Percentiles rank a stretch among this genome's conserved stretches.
These are phyloP conservation scores for Notodonta dromedarius DNA, from an alignment of 2,888 invertebrate genomes.

Conservation along the genomic window DNA sequence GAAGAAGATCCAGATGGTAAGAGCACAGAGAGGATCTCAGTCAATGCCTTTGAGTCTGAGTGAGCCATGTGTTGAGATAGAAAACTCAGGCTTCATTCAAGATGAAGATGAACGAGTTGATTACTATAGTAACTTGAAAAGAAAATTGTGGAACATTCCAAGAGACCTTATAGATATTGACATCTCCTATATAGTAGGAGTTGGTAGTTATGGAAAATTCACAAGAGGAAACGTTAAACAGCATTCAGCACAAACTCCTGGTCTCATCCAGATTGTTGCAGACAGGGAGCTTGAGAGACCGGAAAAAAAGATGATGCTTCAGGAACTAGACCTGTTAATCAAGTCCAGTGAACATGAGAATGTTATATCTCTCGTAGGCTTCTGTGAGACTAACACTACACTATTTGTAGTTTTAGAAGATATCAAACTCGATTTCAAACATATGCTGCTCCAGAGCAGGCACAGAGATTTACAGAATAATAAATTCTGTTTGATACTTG, in stretches of 20 bases:
- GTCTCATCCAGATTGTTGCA: slow-evolving; percentile 87
- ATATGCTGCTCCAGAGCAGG: slow-evolving; percentile 86
- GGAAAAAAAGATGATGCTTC: slow-evolving; percentile 84
- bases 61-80: slow-evolving; percentile 91
- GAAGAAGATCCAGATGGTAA: slow-evolving; percentile 71
- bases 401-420: slow-evolving; percentile 90
- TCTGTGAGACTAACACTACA: slow-evolving; percentile 90
- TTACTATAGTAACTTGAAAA: slow-evolving; percentile 89
- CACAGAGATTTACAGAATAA: slow-evolving; percentile 79
- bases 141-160: slow-evolving; percentile 89
- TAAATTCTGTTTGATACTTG: slow-evolving; percentile 85
- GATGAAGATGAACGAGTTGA: slow-evolving; percentile 88
- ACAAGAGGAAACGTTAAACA: slow-evolving; percentile 88
- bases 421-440: slow-evolving; percentile 87
- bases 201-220: slow-evolving; percentile 91
- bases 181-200: slow-evolving; percentile 87
- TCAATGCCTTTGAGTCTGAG: slow-evolving; percentile 89
- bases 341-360: slow-evolving; percentile 88
- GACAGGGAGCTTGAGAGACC: slow-evolving; percentile 80
- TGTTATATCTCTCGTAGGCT: slow-evolving; percentile 89
- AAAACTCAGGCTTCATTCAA: slow-evolving; percentile 90
- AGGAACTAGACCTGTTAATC: slow-evolving; percentile 89
- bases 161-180: slow-evolving; percentile 89
- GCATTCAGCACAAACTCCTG: slow-evolving; percentile 79
- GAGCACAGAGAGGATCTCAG: slow-evolving; percentile 77